Evolutionary conservation across 2,113 vertebrate species (phyloP).

Genomic region (Spheniscus mendiculus): DNA sequence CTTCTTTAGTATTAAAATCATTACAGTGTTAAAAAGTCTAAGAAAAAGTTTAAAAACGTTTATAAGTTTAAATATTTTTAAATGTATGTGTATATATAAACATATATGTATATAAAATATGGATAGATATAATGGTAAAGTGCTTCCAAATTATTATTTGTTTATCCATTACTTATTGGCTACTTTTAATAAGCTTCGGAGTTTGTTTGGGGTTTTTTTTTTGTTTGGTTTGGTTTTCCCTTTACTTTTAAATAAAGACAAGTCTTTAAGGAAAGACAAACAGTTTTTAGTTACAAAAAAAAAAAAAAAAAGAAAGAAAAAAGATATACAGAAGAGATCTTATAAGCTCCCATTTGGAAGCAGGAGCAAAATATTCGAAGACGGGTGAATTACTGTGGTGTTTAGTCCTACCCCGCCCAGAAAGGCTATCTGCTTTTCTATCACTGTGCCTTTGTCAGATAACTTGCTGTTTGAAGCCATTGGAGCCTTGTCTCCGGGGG

Average conservation of each 20-base stretch:
- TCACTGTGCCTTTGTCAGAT: rapidly evolving
- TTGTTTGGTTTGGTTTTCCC: neutral
- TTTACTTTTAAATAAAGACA: neutral
- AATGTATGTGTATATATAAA: rapidly evolving
- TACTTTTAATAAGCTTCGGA: neutral
- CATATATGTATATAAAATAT: neutral
- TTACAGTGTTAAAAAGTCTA: neutral
- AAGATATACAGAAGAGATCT: neutral
- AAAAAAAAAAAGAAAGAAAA: too few species aligned
- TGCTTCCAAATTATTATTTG: neutral
- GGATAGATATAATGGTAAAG: neutral
- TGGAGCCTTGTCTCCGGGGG: neutral
- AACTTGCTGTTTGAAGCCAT: neutral
- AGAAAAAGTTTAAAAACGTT: neutral
- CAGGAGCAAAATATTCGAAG: neutral
- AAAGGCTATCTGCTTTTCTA: neutral
- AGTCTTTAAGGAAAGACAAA: neutral
- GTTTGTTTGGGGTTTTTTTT: rapidly evolving
- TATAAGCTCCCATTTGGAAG: neutral
- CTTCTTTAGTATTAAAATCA: neutral
- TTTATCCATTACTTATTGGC: neutral
- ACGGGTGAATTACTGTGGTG: neutral
- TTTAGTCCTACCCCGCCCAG: neutral
- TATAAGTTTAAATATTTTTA: neutral
- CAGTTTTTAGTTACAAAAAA: neutral